Percentiles rank a stretch among this genome's conserved stretches.
These are phyloP conservation scores for Cataglyphis livida DNA, from an alignment of 2,888 invertebrate genomes.

Conservation along the genomic window DNA sequence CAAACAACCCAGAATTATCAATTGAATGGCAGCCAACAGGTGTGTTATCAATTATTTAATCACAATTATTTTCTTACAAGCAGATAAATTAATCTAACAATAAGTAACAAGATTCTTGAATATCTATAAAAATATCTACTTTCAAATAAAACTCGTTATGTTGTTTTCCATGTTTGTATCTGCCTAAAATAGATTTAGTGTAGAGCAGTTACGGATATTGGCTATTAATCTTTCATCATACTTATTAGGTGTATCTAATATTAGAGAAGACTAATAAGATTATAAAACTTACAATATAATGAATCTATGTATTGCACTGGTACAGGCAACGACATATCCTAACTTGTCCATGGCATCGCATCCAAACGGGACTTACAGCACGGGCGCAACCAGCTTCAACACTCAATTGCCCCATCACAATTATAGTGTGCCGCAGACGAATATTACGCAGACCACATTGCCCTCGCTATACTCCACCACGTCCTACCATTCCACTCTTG, in stretches of 20 bases:
- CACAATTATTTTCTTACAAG: constrained; percentile 22
- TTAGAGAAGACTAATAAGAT: not conserved
- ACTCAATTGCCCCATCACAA: constrained; percentile 81
- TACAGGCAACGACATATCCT: constrained; percentile 82
- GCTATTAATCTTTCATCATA: not conserved
- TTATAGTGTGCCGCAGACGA: constrained; percentile 81
- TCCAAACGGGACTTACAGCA: constrained; percentile 82
- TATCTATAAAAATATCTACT: not conserved
- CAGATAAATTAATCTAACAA: not conserved
- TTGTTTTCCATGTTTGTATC: not conserved
- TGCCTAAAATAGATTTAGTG: constrained; percentile 1
- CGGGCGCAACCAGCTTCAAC: constrained; percentile 79
- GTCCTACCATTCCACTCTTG: constrained; percentile 81
- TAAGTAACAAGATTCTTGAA: constrained; percentile 14
- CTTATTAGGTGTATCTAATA: not conserved
- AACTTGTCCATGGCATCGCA: constrained; percentile 82
- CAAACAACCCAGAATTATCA: constrained; percentile 81
- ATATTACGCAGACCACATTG: constrained; percentile 80
- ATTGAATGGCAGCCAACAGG: constrained; percentile 83
- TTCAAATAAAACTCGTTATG: not conserved
- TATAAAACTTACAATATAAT: not conserved
- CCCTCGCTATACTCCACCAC: constrained; percentile 82
- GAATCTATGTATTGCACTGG: constrained; percentile 7
- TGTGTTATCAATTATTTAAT: constrained; percentile 58
- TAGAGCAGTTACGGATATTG: not conserved